phyloP scores from a whole-genome alignment of 2,797 vertebrate species.

The Simalia tracyae region DNA sequence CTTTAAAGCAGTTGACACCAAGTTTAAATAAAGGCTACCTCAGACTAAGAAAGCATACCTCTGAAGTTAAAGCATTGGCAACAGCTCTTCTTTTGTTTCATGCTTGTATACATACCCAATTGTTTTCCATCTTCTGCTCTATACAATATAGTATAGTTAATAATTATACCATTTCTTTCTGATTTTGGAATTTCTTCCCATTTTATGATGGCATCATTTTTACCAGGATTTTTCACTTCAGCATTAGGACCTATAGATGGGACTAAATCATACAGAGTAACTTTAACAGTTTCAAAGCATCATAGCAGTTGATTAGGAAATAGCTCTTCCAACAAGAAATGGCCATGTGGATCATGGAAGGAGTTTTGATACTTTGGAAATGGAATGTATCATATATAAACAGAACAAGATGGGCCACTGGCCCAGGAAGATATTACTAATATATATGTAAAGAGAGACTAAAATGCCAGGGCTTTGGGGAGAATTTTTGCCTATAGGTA shows the following conservation, averaged over 20 bases:
- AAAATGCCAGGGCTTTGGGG: neutral
- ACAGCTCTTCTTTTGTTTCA: neutral
- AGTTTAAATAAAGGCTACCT: neutral
- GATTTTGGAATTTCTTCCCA: slow-evolving; percentile 72
- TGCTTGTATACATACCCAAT: slow-evolving; percentile 65
- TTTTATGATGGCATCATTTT: slow-evolving; percentile 66
- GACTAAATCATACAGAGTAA: slow-evolving; percentile 52
- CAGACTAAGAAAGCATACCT: neutral
- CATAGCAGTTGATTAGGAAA: accelerated
- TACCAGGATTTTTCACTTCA: slow-evolving; percentile 45
- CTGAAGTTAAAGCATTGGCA: neutral
- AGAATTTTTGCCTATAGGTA: neutral
- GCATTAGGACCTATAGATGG: slow-evolving; percentile 66
- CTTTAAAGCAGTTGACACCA: neutral
- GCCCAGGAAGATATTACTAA: neutral
- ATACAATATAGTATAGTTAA: slow-evolving; percentile 76
- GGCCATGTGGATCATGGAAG: too few species aligned
- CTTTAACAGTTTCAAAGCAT: neutral
- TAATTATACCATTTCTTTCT: slow-evolving; percentile 70
- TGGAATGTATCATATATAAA: neutral
- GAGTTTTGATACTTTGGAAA: neutral
- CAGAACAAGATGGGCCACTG: neutral
- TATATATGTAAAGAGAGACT: neutral
- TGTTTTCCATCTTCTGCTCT: slow-evolving; percentile 59
- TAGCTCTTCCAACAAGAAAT: neutral